Conservation (phyloP, 2,888 invertebrate genomes). For the Beris morrisii region DNA sequence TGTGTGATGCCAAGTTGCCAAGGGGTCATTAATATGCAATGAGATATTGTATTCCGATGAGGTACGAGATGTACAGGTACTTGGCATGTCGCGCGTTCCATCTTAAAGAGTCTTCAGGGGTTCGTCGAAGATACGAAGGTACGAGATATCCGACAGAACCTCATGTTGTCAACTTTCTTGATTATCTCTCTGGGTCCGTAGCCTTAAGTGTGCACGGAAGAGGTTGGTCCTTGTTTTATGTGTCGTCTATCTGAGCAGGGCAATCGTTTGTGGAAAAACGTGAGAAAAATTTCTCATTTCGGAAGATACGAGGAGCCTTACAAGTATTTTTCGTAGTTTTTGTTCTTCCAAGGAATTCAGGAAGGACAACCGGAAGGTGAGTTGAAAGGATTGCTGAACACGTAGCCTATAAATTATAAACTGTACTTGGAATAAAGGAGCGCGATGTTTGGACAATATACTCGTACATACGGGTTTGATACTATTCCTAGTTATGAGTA, state of each 20-base stretch:
- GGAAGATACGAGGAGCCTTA: conserved; percentile 15
- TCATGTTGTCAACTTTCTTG: conserved; percentile 18
- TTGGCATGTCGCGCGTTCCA: conserved; percentile 39
- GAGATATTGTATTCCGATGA: conserved; percentile 34
- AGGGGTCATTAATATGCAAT: conserved; percentile 33
- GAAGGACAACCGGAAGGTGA: conserved; percentile 19
- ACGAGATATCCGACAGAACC: conserved; percentile 9
- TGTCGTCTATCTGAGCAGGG: conserved; percentile 3
- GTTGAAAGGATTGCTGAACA: conserved; percentile 18
- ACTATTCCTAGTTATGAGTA: no score
- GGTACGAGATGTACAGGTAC: conserved; percentile 36
- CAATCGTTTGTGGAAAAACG: conserved; percentile 22
- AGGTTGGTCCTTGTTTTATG: conserved; percentile 28
- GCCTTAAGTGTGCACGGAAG: conserved; percentile 8
- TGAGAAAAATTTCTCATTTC: conserved; percentile 30
- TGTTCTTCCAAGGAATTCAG: conserved; percentile 19
- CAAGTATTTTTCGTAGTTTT: conserved; percentile 2
- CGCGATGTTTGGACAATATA: no score
- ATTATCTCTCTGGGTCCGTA: conserved; percentile 9
- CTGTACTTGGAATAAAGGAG: no score
- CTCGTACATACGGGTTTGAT: no score
- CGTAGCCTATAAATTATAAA: conserved; percentile 21
- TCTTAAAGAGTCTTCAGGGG: conserved; percentile 24
- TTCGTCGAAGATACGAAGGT: conserved; percentile 10
- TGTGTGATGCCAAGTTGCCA: conserved; percentile 11